Base-by-base conservation (phyloP, 2,888 invertebrate genomes). In the Scrobipalpa costella region DNA sequence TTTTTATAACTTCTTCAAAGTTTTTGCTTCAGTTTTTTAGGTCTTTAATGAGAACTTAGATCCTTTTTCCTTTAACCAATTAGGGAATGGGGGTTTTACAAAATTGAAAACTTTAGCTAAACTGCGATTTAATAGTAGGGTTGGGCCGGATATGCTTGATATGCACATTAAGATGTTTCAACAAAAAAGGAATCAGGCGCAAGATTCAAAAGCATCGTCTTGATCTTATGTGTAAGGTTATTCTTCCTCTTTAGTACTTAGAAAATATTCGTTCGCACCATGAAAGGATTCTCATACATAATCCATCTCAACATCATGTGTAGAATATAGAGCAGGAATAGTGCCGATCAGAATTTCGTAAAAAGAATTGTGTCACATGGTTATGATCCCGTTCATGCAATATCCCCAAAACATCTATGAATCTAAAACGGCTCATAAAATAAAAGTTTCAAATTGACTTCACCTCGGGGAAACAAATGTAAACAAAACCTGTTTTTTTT, bases 81-180 rank as follows among this genome's bases (percentile, higher is more conserved):
- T 75, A 61, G 19, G 33, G 33, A 75, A 65, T 74, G 68, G 73
- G 77, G 78, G 79, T 67, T 76, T 78, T 71, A 75, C 73, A 81
- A 63, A 81, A 84, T 82, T 85, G 80, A 83, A 80, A 78, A 80
- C 71, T 68, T 61, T 67, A 63, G 71, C 72, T 76, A 72, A 69
- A 67, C 70, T 72, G 75, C 73, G 55, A 71, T 67, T 74, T 80
- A 80, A 83, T 84, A 72, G 79, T 69, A 72, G 82, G 80, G 75
- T 69, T 67, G 67, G 52, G 52, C 61, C 61, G 64, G 73, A 68
- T 67, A 69, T 71, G 67, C n/a, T n/a, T 50, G 33, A 55, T 55
- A 55, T 55, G 33, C 55, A 34, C 33, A 27, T 55, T 55, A 50
- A 50, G 61, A 61, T 49, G 50, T 49, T 50, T 15, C 17, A 17